Evolutionary conservation across 2,888 invertebrate genomes (phyloP), one percentile per base, ranked within the genome.

Genomic region (Spodoptera exigua): DNA sequence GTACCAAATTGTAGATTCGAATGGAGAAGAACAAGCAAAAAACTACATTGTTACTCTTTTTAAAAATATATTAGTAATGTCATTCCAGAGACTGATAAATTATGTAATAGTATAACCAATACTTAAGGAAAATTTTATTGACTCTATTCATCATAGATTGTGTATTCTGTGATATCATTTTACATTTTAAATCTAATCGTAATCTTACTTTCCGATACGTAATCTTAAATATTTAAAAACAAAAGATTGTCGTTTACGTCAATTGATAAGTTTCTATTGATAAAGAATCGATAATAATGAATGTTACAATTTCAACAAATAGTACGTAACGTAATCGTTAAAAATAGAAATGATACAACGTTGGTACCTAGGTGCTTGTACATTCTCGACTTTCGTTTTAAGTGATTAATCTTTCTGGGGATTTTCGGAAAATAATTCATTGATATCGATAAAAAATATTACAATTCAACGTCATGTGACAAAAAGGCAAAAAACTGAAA

Each of bases 331-430:
- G 68, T 48, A 63, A 75, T 66, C 59, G 54, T 47, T 74, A 61
- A 61, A 77, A 73, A 79, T 76, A 79, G 75, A 58, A 67, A 69
- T 79, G 77, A 78, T 64, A 57, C n/a, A 48, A 59, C 52, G 57
- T 52, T 43, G 48, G 16, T 45, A 41, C 11, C 2, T n/a, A 41
- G 27, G 27, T 54, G 57, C 49, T 43, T 48, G 17, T 45, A 41
- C 11, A 3, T 41, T 18, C 17, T 18, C 7, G 2, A 61, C 5
- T 37, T 61, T 43, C 34, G 17, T 37, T 14, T 17, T 2, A 27
- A 40, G 11, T 10, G 10, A 10, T 12, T 16, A 17, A 10, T 7
- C 14, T n/a, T n/a, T 4, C 1, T 16, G 17, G 9, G 21, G 21
- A 21, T 21, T 21, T 21, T 21, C 21, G 39, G 17, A 40, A 40